Evolutionary conservation across 2,113 vertebrate genomes (phyloP).

Genomic region (Choloepus hoffmanni): DNA sequence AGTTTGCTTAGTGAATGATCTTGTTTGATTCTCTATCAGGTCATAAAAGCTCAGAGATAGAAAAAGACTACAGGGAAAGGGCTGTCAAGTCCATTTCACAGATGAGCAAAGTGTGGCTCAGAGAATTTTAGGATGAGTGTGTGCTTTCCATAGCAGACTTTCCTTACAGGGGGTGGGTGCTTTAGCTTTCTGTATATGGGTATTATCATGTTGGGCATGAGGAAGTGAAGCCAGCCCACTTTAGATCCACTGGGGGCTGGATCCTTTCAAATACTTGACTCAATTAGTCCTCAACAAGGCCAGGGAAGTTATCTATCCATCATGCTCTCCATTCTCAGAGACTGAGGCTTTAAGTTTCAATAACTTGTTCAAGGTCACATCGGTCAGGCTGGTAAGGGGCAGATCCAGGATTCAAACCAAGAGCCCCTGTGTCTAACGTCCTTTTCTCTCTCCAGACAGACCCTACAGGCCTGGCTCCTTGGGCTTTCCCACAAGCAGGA

Average conservation of each 20-base stretch:
- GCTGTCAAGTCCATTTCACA: not conserved
- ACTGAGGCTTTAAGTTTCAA: not conserved
- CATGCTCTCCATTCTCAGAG: not conserved
- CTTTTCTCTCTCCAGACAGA: slow-evolving; percentile 44
- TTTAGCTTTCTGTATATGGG: not conserved
- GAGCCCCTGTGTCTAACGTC: not conserved
- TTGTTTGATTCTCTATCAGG: not conserved
- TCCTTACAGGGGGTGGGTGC: not conserved
- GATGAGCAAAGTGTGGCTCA: not conserved
- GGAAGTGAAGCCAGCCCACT: not conserved
- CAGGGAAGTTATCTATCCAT: not conserved
- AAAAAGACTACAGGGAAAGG: not conserved
- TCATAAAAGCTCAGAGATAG: not conserved
- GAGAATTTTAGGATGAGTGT: not conserved
- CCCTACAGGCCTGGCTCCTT: not conserved
- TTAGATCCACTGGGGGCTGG: fast-evolving
- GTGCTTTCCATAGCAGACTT: not conserved
- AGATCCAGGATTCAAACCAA: slow-evolving; percentile 27
- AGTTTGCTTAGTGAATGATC: not conserved
- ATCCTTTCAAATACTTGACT: not conserved
- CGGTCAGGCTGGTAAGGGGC: not conserved
- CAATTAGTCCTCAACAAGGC: not conserved
- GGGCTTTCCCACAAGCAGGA: slow-evolving; percentile 4
- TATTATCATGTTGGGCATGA: fast-evolving
- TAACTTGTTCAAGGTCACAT: not conserved